phyloP scores from a whole-genome alignment of 53 echinoderm and acorn worm genomes.

The Mesocentrotus franciscanus region DNA sequence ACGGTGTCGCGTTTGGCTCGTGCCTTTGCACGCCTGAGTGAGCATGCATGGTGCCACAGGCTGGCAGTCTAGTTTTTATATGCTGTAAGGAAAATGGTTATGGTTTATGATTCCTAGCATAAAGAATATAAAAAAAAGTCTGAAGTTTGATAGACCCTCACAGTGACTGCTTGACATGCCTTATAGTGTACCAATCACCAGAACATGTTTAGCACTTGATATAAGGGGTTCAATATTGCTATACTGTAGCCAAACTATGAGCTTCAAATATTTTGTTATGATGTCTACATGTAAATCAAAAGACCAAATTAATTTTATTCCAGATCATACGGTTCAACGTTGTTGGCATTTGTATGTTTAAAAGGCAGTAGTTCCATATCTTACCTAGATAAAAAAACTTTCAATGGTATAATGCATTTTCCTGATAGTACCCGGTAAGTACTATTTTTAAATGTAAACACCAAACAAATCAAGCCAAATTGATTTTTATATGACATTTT shows the following conservation, averaged over 20 bases:
- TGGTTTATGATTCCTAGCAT: not conserved
- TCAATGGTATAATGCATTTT: not conserved
- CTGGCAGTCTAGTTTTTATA: not conserved
- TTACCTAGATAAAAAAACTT: not conserved
- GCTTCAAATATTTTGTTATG: no score
- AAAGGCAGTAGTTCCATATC: not conserved
- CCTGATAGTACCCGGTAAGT: not conserved
- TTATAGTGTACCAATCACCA: no score
- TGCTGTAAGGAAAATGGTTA: not conserved
- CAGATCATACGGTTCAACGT: not conserved
- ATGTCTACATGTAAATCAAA: no score
- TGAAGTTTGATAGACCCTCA: not conserved
- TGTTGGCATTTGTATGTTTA: not conserved
- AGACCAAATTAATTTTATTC: no score
- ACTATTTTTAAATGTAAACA: not conserved
- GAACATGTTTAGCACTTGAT: no score
- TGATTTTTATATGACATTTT: no score
- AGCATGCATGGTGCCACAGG: slow-evolving; percentile 5
- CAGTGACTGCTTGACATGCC: not conserved
- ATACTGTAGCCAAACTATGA: no score
- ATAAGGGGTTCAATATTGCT: no score
- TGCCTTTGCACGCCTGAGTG: not conserved
- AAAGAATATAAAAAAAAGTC: not conserved
- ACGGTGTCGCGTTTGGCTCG: slow-evolving; percentile 2
- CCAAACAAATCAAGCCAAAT: no score